Evolutionary conservation across 1,140 invertebrate genomes (phyloP).

Genomic region (Lasioglossum albipes): DNA sequence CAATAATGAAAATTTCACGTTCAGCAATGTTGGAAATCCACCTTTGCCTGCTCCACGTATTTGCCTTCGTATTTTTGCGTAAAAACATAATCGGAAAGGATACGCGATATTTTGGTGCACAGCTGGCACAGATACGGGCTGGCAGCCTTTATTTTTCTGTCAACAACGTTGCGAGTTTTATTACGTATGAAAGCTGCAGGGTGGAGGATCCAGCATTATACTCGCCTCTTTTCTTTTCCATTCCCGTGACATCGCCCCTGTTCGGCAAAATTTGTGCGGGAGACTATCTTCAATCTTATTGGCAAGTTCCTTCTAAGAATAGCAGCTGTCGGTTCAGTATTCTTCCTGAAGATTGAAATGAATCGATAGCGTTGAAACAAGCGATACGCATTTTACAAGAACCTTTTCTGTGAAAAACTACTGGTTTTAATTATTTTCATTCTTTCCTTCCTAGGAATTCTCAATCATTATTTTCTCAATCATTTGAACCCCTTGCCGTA

Average conservation of each 20-base stretch:
- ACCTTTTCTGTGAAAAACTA: too few species aligned
- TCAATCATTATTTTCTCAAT: too few species aligned
- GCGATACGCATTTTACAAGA: too few species aligned
- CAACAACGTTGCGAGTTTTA: constrained; percentile 35
- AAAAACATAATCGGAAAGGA: constrained; percentile 33
- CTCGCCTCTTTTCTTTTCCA: not conserved
- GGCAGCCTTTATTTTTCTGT: constrained; percentile 42
- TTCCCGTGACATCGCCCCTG: not conserved
- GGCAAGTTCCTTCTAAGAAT: not conserved
- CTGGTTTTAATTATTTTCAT: too few species aligned
- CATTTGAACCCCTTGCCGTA: too few species aligned
- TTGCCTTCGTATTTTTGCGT: constrained; percentile 23
- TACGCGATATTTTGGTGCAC: constrained; percentile 21
- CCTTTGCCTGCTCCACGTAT: not conserved
- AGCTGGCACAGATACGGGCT: constrained; percentile 24
- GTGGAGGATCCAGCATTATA: not conserved
- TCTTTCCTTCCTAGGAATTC: too few species aligned
- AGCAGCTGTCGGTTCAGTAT: too few species aligned
- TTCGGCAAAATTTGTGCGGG: not conserved
- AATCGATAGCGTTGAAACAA: too few species aligned
- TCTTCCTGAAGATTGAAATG: too few species aligned
- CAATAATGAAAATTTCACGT: too few species aligned
- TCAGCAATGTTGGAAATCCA: too few species aligned
- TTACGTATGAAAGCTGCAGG: not conserved
- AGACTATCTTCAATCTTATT: not conserved